Evolutionary conservation across 1,140 invertebrate genomes (phyloP), one percentile per base, ranked within the genome.

Genomic region (Panulirus ornatus): DNA sequence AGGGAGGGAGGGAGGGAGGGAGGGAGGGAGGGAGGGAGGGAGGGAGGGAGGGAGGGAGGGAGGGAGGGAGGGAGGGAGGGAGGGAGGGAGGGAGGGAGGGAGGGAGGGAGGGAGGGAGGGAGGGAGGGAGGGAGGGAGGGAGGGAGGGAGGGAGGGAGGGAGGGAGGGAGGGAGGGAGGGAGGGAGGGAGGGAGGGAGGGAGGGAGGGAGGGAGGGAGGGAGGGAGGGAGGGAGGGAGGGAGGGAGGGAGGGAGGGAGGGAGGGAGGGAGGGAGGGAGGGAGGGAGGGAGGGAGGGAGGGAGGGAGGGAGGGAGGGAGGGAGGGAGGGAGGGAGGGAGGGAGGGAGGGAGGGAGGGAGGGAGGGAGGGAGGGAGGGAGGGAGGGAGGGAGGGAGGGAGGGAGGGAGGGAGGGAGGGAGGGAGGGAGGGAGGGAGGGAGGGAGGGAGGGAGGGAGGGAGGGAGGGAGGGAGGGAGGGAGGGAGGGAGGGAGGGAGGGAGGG

Each of bases 401-500:
- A 76, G 73, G 38, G 30, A 76, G 73, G 38, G 73, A 76, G 38
- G 27, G 70, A 73, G 70, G 30, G 70, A 73, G 70, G 30, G 54
- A 58, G 54, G 54, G 70, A 73, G 70, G 30, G 70, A 73, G 73
- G 40, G 75, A 36, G 75, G 40, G 75, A 78, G 75, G n/a, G 75
- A 78, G 75, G 40, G 75, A 78, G 75, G 19, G 75, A 78, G 75
- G 40, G 75, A 76, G 75, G 19, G 75, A 78, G 75, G 40, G 75
- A 36, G 75, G 14, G 75, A 78, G 75, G n/a, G 75, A 78, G 75
- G n/a, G 36, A 78, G 75, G 40, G 51, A 11, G 51, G 22, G 22
- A 58, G 51, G 22, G 51, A 22, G 51, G 22, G 51, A 58, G 51
- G 22, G 51, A 58, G 22, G 51, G 51, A 58, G 51, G 22, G 51